These are phyloP conservation scores for Chromis chromis DNA, from an alignment of 2,797 vertebrate genomes.

Conservation along the genomic window DNA sequence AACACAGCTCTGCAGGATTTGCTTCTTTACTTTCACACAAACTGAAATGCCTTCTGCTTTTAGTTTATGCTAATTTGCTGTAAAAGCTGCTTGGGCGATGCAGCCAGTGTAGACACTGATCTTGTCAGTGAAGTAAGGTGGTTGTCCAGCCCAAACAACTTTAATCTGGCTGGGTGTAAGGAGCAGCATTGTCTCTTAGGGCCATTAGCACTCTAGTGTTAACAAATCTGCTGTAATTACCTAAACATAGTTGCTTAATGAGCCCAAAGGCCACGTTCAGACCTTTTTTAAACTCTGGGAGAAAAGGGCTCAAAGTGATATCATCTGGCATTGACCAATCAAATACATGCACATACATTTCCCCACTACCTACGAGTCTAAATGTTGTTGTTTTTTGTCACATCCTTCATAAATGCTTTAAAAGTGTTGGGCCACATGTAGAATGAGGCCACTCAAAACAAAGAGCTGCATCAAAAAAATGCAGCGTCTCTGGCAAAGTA, in stretches of 20 bases:
- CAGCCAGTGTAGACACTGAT: background rate
- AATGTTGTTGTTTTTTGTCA: background rate
- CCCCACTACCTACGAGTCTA: background rate
- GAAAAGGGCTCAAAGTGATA: background rate
- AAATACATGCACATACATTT: background rate
- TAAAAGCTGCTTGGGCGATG: background rate
- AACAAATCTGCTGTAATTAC: background rate
- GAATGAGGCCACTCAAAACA: background rate
- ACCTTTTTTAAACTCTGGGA: background rate
- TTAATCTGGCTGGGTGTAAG: background rate
- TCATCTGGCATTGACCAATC: background rate
- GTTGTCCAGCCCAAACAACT: background rate
- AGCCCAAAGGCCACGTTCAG: background rate
- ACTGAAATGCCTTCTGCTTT: constrained; percentile 3
- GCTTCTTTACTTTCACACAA: constrained; percentile 6
- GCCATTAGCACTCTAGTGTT: background rate
- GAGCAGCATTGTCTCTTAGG: background rate
- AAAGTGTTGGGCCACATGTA: background rate
- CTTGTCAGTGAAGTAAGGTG: background rate
- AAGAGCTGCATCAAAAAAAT: background rate
- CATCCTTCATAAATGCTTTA: background rate
- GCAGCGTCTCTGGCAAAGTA: background rate
- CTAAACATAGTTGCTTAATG: background rate
- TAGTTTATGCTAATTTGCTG: background rate
- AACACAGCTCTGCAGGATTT: constrained; percentile 14